These are phyloP conservation scores for Aegotheles bennettii DNA, from an alignment of 2,113 vertebrate genomes.

Conservation along the genomic window DNA sequence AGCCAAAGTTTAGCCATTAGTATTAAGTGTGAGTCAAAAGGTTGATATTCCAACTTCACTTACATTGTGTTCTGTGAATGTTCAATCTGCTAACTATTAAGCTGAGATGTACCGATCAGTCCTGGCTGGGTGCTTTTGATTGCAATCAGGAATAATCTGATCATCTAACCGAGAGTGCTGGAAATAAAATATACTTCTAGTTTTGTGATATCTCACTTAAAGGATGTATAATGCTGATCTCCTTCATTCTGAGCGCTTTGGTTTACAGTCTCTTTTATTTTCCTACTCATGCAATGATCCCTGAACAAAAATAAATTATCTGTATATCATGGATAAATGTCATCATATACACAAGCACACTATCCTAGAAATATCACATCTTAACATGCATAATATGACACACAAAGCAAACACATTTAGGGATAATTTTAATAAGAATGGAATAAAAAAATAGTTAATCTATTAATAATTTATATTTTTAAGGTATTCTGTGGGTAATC, in stretches of 20 bases:
- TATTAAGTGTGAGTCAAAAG: neutral
- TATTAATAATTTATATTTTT: neutral
- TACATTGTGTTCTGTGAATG: neutral
- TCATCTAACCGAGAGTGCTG: neutral
- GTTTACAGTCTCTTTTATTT: neutral
- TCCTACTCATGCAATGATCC: neutral
- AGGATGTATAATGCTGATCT: neutral
- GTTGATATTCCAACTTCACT: neutral
- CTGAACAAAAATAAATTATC: neutral
- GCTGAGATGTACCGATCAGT: slow-evolving; percentile 24
- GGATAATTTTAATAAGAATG: neutral
- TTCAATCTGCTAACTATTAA: slow-evolving; percentile 10
- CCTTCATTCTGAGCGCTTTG: neutral
- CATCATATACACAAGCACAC: neutral
- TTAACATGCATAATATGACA: neutral
- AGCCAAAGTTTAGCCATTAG: neutral
- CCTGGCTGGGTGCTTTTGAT: slow-evolving; percentile 32
- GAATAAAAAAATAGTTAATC: neutral
- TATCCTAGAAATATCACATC: neutral
- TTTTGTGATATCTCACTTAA: neutral
- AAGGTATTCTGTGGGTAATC: neutral
- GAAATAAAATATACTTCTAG: slow-evolving; percentile 20
- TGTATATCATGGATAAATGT: neutral
- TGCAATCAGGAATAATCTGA: slow-evolving; percentile 54
- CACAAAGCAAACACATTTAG: neutral